Evolutionary conservation across 2,888 invertebrate genomes (phyloP).

Genomic region (Agrotis ipsilon): DNA sequence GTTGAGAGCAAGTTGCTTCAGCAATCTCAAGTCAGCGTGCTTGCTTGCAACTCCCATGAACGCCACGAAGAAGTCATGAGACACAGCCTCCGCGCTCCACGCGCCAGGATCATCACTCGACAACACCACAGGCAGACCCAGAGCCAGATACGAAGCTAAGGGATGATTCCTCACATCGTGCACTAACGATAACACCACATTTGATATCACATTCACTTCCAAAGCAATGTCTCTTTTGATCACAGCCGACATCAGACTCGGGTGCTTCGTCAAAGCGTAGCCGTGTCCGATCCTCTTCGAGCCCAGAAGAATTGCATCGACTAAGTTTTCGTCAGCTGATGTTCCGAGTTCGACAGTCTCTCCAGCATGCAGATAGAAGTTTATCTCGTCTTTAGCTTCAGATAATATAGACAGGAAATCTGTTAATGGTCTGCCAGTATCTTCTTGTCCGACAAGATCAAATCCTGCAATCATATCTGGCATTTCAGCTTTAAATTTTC

Average conservation of each 20-base stretch:
- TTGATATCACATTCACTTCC: constrained; percentile 96
- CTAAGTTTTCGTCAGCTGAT: constrained; percentile 93
- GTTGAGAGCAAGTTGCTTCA: constrained; percentile 94
- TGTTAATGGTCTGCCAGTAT: constrained; percentile 92
- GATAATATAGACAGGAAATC: constrained; percentile 91
- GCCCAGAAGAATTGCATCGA: constrained; percentile 94
- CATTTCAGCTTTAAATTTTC: constrained; percentile 84
- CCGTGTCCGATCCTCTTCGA: constrained; percentile 95
- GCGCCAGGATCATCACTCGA: constrained; percentile 95
- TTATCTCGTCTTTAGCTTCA: constrained; percentile 87
- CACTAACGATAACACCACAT: constrained; percentile 93
- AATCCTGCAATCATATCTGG: constrained; percentile 94
- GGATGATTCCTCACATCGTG: constrained; percentile 95
- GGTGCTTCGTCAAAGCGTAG: constrained; percentile 94
- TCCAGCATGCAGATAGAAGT: constrained; percentile 95
- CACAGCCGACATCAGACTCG: constrained; percentile 90
- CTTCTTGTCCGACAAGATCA: constrained; percentile 96
- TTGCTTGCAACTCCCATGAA: constrained; percentile 94
- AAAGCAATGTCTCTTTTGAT: constrained; percentile 92
- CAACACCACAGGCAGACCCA: constrained; percentile 93
- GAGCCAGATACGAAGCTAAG: constrained; percentile 92
- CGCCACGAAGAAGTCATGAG: constrained; percentile 95
- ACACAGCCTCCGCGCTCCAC: constrained; percentile 94
- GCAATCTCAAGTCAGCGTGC: constrained; percentile 92
- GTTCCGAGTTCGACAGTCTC: constrained; percentile 94